These are phyloP conservation scores for Pantherophis vulpinus DNA, from an alignment of 2,797 vertebrate species.

Conservation along the genomic window DNA sequence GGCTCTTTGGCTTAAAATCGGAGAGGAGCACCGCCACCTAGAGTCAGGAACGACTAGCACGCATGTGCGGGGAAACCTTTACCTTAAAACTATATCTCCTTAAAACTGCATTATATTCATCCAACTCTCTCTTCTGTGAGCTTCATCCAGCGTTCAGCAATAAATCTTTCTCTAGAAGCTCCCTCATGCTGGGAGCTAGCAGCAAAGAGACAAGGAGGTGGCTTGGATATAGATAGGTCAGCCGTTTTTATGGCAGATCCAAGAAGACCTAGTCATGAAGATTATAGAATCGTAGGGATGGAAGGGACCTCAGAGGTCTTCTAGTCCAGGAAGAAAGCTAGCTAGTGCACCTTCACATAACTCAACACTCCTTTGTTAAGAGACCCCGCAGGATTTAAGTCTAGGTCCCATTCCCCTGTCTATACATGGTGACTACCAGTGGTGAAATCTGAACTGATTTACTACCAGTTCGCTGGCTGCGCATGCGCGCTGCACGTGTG, in stretches of 20 bases:
- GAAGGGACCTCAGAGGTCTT: background rate
- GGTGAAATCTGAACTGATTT: no score
- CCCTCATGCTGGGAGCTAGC: background rate
- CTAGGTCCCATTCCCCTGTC: background rate
- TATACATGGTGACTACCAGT: background rate
- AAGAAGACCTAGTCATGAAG: background rate
- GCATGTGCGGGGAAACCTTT: no score
- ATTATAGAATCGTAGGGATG: background rate
- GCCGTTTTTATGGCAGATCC: background rate
- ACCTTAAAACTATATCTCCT: background rate
- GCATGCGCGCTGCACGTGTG: no score
- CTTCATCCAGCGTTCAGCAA: background rate
- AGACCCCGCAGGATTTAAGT: background rate
- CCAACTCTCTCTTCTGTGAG: background rate
- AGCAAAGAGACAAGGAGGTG: background rate
- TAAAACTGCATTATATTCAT: background rate
- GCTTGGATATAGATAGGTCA: background rate
- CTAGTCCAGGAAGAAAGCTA: background rate
- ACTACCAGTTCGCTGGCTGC: no score
- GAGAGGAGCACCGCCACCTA: no score
- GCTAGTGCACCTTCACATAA: background rate
- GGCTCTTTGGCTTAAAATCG: no score
- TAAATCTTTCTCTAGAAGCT: background rate
- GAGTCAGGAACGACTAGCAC: no score
- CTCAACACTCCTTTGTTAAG: background rate